Conservation (phyloP, 2,797 vertebrate species). For the Sorex maritimensis region DNA sequence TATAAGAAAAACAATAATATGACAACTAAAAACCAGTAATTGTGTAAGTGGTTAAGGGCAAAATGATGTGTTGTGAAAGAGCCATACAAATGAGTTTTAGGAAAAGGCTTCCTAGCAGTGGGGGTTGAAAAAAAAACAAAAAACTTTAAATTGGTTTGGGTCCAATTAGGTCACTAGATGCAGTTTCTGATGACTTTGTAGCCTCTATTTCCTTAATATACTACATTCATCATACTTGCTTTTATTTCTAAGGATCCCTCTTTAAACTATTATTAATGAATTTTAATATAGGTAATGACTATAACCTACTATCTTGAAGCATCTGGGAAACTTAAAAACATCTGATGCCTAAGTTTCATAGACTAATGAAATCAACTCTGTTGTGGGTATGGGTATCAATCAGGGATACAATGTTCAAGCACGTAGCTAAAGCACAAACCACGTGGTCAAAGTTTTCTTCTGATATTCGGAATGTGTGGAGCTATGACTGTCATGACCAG, state of each 20-base stretch:
- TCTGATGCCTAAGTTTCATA: not conserved
- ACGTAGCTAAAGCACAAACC: not conserved
- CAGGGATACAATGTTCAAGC: no score
- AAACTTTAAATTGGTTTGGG: not conserved
- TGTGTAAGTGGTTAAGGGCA: not conserved
- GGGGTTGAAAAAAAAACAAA: not conserved
- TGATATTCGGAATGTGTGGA: not conserved
- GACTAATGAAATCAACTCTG: constrained; percentile 4
- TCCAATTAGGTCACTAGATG: not conserved
- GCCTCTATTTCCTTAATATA: not conserved
- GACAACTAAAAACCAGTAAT: not conserved
- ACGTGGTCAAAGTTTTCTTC: not conserved
- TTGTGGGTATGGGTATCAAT: not conserved
- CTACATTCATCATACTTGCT: not conserved
- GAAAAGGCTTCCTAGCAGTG: constrained; percentile 3
- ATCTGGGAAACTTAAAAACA: not conserved
- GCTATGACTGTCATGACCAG: constrained; percentile 23
- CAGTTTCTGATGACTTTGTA: not conserved
- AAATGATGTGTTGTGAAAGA: constrained; percentile 43
- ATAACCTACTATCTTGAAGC: not conserved
- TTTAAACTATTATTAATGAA: not conserved
- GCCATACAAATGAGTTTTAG: not conserved
- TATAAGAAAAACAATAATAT: not conserved
- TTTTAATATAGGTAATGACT: constrained; percentile 15
- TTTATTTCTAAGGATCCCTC: not conserved